Evolutionary conservation across 2,113 vertebrate genomes (phyloP).

Genomic region (Mellivora capensis): DNA sequence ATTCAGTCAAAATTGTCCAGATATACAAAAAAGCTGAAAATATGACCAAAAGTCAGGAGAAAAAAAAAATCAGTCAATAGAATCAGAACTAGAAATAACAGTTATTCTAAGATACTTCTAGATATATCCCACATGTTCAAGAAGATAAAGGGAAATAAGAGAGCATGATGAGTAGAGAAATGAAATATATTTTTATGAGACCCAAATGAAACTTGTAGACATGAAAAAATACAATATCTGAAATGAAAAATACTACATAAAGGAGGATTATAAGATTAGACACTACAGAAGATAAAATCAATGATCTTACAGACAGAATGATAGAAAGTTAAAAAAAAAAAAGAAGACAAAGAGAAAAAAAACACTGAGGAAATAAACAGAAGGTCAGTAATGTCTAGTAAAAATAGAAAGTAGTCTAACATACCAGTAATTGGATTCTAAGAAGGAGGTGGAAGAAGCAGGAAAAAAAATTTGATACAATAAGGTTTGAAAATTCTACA

Average conservation of each 20-base stretch:
- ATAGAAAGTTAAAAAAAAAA: neutral
- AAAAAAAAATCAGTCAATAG: neutral
- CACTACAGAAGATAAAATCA: neutral
- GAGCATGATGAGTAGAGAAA: neutral
- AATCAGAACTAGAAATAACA: neutral
- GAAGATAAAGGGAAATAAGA: neutral
- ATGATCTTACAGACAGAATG: neutral
- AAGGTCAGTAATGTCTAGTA: neutral
- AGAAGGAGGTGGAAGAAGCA: neutral
- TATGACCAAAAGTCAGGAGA: neutral
- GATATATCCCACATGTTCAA: neutral
- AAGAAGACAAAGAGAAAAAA: neutral
- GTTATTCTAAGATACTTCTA: neutral
- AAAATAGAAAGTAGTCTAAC: neutral
- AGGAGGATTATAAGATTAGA: neutral
- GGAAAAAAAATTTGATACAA: neutral
- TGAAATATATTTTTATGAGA: neutral
- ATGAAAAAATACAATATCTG: neutral
- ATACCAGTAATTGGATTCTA: neutral
- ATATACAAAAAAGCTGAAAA: neutral
- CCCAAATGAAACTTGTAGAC: neutral
- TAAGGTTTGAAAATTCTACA: neutral
- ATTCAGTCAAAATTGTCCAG: neutral
- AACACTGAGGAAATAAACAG: neutral
- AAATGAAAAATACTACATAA: neutral